Percentiles rank a stretch among this genome's conserved stretches.
phyloP scores from a whole-genome alignment of 2,888 invertebrate species.

The Drosophila rubida region DNA sequence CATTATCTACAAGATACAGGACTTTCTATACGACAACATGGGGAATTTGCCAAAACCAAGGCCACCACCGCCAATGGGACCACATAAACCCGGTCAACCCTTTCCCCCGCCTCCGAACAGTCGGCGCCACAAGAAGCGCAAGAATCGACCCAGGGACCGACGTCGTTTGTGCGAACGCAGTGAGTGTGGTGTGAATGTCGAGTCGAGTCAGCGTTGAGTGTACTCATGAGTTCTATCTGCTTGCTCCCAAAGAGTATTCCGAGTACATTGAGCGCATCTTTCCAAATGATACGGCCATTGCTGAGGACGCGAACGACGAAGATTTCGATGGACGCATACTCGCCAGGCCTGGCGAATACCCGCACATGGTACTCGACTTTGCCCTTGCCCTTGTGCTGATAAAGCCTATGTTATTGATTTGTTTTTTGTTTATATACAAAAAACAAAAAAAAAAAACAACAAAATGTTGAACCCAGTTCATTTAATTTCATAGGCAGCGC shows the following conservation, averaged over 20 bases:
- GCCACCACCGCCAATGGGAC: constrained; percentile 14
- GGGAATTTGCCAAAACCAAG: constrained; percentile 42
- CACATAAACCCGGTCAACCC: constrained; percentile 54
- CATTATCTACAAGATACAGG: constrained; percentile 43
- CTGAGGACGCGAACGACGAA: constrained; percentile 71
- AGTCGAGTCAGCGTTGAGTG: background rate
- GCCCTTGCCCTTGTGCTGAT: constrained; percentile 9
- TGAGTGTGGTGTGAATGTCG: constrained; percentile 41
- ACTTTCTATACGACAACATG: constrained; percentile 21
- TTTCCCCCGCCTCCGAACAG: constrained; percentile 61
- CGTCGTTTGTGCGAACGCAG: constrained; percentile 75
- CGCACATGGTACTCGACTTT: constrained; percentile 81
- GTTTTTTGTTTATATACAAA: background rate
- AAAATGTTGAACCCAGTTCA: constrained; percentile 13
- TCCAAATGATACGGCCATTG: constrained; percentile 71
- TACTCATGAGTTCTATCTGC: background rate
- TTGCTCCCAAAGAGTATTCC: constrained; percentile 73
- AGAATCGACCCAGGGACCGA: constrained; percentile 9
- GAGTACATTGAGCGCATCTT: constrained; percentile 81
- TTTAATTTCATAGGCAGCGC: constrained; percentile 66
- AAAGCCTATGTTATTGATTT: constrained; percentile 4
- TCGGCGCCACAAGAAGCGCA: constrained; percentile 23
- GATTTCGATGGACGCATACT: constrained; percentile 82
- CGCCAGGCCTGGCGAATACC: constrained; percentile 83
- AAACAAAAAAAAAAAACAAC: background rate